Evolutionary conservation across 2,888 invertebrate species (phyloP).

Genomic region (Caenorhabditis zanzibari): DNA sequence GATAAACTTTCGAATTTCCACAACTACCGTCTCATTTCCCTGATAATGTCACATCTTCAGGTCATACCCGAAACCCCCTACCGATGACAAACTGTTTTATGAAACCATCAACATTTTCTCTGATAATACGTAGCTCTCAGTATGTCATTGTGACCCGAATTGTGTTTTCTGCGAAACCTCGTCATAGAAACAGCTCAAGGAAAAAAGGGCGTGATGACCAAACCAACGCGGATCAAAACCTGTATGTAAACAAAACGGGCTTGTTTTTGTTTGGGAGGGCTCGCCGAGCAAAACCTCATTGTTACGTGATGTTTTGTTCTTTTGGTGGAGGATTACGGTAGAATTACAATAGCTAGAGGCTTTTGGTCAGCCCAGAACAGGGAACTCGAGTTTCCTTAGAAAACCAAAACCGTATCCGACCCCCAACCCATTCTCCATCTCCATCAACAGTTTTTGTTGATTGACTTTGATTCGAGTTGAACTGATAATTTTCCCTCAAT

Average conservation of each 20-base stretch:
- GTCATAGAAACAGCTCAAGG: conserved; percentile 8
- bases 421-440: background rate
- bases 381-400: background rate
- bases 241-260: background rate
- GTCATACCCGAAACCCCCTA: background rate
- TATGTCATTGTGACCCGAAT: conserved; percentile 11
- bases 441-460: background rate
- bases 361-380: too few species aligned
- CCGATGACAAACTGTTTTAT: conserved; percentile 1
- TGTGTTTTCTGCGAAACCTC: conserved; percentile 30
- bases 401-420: background rate
- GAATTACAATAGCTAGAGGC: too few species aligned
- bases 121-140: background rate
- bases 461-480: background rate
- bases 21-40: background rate
- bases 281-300: too few species aligned
- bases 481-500: too few species aligned
- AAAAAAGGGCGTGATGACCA: conserved; percentile 57
- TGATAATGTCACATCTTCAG: background rate
- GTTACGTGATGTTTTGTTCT: background rate
- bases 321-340: too few species aligned
- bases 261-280: background rate
- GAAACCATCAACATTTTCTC: background rate
- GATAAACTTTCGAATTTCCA: background rate
- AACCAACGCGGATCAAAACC: conserved; percentile 13